Percentiles rank a stretch among this genome's conserved stretches.
phyloP scores from a whole-genome alignment of 1,140 invertebrate genomes.

The Leptonema lineaticorne region DNA sequence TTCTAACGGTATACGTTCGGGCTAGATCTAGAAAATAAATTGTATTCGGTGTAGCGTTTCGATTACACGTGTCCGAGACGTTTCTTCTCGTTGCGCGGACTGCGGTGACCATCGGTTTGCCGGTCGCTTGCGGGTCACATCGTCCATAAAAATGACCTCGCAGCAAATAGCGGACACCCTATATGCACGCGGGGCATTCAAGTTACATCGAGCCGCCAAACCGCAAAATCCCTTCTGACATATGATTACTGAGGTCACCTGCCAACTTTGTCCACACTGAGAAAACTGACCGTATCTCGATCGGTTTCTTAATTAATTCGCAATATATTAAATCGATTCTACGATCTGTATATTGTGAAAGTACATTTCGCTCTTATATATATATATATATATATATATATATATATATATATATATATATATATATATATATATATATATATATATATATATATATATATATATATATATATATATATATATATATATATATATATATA shows the following conservation, averaged over 20 bases:
- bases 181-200: slow-evolving; percentile 2
- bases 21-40: background rate
- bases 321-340: no score
- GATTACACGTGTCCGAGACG: slow-evolving; percentile 14
- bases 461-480: no score
- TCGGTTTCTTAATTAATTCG: no score
- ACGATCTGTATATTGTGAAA: no score
- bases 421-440: no score
- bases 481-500: no score
- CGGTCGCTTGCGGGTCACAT: slow-evolving; percentile 21
- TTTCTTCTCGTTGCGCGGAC: background rate
- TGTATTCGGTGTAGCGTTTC: background rate
- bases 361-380: no score
- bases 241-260: slow-evolving; percentile 41
- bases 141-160: slow-evolving; percentile 31
- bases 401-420: no score
- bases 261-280: background rate
- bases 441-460: no score
- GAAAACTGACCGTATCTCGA: background rate
- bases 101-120: slow-evolving; percentile 20
- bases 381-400: no score
- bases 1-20: background rate
- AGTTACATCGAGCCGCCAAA: slow-evolving; percentile 28
- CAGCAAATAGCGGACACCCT: slow-evolving; percentile 24
- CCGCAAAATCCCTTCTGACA: slow-evolving; percentile 40